Evolutionary conservation across 1,140 invertebrate genomes (phyloP).

Genomic region (Lepeophtheirus salmonis): DNA sequence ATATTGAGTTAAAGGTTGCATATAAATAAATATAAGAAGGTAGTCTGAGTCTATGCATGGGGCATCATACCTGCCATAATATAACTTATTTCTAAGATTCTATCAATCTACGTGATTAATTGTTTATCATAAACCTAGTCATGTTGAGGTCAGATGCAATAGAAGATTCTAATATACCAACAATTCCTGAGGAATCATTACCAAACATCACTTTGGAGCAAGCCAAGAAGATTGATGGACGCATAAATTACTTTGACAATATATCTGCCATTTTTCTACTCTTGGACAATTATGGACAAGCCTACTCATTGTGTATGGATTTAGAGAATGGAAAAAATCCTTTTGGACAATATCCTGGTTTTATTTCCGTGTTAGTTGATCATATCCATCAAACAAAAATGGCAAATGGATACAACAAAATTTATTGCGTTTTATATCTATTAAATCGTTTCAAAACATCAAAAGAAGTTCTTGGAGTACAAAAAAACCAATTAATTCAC

Average conservation of each 20-base stretch:
- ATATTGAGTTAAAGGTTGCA: no score
- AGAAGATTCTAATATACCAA: neutral
- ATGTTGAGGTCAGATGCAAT: neutral
- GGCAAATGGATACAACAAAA: neutral
- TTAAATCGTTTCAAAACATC: neutral
- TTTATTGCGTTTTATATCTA: neutral
- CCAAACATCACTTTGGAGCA: neutral
- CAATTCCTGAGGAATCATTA: neutral
- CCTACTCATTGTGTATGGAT: neutral
- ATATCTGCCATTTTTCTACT: neutral
- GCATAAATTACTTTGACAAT: neutral
- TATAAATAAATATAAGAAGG: no score
- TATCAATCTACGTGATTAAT: no score
- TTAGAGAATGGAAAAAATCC: neutral
- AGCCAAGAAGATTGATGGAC: neutral
- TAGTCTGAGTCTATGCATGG: no score
- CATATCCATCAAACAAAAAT: neutral
- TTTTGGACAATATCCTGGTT: neutral
- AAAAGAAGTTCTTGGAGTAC: neutral
- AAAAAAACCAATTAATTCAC: neutral
- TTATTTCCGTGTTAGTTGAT: neutral
- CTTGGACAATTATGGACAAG: neutral
- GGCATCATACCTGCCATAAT: no score
- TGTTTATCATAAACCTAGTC: no score
- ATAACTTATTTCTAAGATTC: no score